phyloP scores from a whole-genome alignment of 2,113 vertebrate genomes.

The Chloroceryle aenea region DNA sequence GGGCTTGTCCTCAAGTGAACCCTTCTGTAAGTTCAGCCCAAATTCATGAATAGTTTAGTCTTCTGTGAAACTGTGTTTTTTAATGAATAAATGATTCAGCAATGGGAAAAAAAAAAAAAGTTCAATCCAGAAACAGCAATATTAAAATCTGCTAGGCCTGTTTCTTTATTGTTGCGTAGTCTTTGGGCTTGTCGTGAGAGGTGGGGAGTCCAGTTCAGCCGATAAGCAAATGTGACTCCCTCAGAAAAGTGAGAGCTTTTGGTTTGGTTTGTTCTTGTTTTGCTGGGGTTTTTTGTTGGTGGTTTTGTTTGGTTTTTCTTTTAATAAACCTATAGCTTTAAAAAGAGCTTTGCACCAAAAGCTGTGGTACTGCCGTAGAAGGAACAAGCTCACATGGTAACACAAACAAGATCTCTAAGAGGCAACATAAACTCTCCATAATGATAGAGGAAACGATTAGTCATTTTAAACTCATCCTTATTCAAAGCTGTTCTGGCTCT shows the following conservation, averaged over 20 bases:
- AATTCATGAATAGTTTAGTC: constrained; percentile 48
- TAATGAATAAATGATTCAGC: constrained; percentile 47
- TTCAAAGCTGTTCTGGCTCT: background rate
- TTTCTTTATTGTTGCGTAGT: background rate
- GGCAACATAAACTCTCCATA: background rate
- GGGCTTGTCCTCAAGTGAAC: constrained; percentile 46
- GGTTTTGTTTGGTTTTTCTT: background rate
- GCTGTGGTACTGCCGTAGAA: background rate
- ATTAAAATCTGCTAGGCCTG: background rate
- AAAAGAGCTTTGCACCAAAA: background rate
- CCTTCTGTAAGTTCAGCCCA: constrained; percentile 12
- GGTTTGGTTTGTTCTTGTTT: background rate
- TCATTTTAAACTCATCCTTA: constrained; percentile 22
- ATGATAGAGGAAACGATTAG: background rate
- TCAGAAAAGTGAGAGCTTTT: background rate
- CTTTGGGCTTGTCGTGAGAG: background rate
- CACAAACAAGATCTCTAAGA: background rate
- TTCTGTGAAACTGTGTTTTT: constrained; percentile 33
- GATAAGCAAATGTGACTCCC: background rate
- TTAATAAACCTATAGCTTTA: background rate
- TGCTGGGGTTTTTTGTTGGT: background rate
- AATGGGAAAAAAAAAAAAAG: background rate
- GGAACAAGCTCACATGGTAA: background rate
- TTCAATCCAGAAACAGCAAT: background rate
- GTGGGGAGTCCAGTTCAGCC: background rate